Evolutionary conservation across 2,113 vertebrate genomes (phyloP).

Genomic region (Panthera uncia): DNA sequence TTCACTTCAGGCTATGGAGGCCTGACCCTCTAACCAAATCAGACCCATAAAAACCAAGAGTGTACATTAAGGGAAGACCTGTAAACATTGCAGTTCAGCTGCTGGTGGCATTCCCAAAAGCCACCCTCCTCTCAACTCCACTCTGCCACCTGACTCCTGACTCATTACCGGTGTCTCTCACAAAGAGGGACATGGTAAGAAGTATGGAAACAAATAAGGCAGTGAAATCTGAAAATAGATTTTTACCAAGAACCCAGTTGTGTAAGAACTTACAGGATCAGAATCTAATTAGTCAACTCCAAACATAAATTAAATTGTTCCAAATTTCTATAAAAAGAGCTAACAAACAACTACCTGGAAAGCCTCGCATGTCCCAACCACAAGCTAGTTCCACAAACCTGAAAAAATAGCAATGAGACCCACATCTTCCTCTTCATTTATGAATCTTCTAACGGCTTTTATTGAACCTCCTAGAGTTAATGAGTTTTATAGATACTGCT

Average conservation of each 20-base stretch:
- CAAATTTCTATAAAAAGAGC: background rate
- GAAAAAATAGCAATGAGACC: background rate
- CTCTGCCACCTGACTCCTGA: accelerated
- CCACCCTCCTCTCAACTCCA: no score
- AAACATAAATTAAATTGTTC: background rate
- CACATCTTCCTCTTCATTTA: background rate
- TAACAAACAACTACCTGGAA: background rate
- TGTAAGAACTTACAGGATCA: accelerated
- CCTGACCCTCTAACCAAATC: background rate
- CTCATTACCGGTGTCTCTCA: background rate
- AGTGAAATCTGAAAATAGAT: background rate
- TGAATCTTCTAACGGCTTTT: background rate
- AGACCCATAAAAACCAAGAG: background rate
- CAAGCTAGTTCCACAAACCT: no score
- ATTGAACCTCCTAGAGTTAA: background rate
- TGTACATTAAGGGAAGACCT: accelerated
- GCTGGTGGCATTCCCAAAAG: accelerated
- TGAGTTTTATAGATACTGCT: background rate
- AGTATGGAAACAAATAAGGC: background rate
- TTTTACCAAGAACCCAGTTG: background rate
- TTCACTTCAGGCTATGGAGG: background rate
- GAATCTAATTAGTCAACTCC: background rate
- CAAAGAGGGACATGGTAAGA: no score
- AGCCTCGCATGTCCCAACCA: background rate
- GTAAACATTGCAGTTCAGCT: accelerated